A percentile compares a stretch with the other conserved stretches of the same genome.
phyloP scores from a whole-genome alignment of 2,888 invertebrate genomes.

The Rhingia campestris region DNA sequence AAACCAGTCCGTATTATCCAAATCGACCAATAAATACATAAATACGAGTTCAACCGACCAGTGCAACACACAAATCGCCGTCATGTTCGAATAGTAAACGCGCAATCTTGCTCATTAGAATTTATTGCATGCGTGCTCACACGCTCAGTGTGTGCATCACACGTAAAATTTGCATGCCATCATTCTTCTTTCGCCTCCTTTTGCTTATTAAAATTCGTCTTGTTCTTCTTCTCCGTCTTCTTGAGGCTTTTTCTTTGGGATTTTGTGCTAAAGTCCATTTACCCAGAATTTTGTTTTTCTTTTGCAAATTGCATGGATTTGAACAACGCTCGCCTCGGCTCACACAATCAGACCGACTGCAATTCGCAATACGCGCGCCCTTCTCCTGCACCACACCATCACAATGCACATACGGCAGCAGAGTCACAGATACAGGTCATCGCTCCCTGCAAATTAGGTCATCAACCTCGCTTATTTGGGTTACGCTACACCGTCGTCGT shows the following conservation, averaged over 20 bases:
- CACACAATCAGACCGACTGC: not conserved
- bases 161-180: conserved; percentile 69
- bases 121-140: conserved; percentile 70
- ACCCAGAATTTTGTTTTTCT: conserved; percentile 46
- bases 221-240: not conserved
- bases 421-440: conserved; percentile 79
- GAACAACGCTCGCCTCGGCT: not conserved
- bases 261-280: conserved; percentile 61
- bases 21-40: conserved; percentile 55
- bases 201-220: too few species aligned
- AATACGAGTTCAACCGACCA: conserved; percentile 65
- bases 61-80: conserved; percentile 7
- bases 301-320: not conserved
- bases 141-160: conserved; percentile 15
- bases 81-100: conserved; percentile 34
- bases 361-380: conserved; percentile 41
- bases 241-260: conserved; percentile 5
- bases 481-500: conserved; percentile 74
- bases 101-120: conserved; percentile 69
- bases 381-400: not conserved
- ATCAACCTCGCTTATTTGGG: conserved; percentile 82
- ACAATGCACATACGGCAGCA: conserved; percentile 17
- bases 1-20: conserved; percentile 48
- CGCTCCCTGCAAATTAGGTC: conserved; percentile 82
- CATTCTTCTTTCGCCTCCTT: conserved; percentile 9